Conservation (phyloP, 2,797 vertebrate species). For the Okamejei kenojei region DNA sequence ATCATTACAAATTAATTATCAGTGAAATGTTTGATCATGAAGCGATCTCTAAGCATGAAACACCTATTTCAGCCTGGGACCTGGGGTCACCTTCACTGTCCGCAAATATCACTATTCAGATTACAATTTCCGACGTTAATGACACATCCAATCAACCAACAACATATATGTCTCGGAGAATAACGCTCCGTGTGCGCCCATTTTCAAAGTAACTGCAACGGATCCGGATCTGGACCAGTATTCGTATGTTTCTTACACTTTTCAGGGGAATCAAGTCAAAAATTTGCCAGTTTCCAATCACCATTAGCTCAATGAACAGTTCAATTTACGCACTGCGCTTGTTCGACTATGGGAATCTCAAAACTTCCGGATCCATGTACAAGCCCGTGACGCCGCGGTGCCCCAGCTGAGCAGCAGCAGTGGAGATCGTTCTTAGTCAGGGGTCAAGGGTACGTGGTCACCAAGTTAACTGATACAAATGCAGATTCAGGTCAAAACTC, state of each 20-base stretch:
- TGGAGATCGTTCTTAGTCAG: conserved; percentile 48
- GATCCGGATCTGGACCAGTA: conserved; percentile 53
- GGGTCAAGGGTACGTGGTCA: conserved; percentile 35
- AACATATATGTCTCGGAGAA: conserved; percentile 51
- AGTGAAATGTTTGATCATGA: background rate
- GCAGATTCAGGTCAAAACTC: conserved; percentile 58
- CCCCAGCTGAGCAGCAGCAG: conserved; percentile 55
- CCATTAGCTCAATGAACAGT: conserved; percentile 52
- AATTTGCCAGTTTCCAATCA: conserved; percentile 50
- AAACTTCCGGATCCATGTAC: conserved; percentile 46
- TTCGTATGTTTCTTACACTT: conserved; percentile 48
- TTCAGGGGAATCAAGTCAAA: conserved; percentile 51
- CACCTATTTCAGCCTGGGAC: background rate
- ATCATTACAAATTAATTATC: background rate
- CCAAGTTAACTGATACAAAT: conserved; percentile 45
- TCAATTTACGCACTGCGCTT: background rate
- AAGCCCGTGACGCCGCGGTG: conserved; percentile 57
- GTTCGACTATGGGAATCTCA: background rate
- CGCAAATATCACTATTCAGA: background rate
- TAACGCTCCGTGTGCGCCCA: conserved; percentile 54
- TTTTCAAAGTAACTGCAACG: conserved; percentile 46
- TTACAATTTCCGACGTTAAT: background rate
- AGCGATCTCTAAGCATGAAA: background rate
- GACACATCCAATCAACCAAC: background rate
- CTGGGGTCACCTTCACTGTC: background rate